phyloP scores from a whole-genome alignment of 2,888 invertebrate genomes.

The Agrochola macilenta region DNA sequence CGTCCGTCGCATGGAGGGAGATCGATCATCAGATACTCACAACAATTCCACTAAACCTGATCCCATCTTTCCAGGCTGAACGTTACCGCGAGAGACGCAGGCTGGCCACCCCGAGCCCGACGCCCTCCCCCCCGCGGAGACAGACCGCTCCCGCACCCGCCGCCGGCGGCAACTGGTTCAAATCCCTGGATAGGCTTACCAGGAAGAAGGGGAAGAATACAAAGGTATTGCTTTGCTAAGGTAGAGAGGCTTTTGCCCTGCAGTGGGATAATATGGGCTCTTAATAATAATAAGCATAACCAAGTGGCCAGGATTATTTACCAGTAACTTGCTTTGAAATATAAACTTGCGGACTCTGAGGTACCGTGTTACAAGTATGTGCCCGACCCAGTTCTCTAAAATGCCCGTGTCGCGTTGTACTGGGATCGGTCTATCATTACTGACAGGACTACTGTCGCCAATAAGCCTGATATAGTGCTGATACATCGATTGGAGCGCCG shows the following conservation, averaged over 20 bases:
- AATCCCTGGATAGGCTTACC: conserved; percentile 93
- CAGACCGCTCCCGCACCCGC: conserved; percentile 83
- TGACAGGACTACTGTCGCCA: too few species aligned
- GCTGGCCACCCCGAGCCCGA: conserved; percentile 94
- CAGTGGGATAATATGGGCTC: too few species aligned
- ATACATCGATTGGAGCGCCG: too few species aligned
- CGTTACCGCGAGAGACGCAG: conserved; percentile 94
- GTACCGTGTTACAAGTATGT: too few species aligned
- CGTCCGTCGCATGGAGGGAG: background rate
- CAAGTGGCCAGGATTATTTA: too few species aligned
- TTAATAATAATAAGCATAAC: background rate
- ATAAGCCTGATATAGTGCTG: too few species aligned
- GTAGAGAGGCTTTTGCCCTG: background rate
- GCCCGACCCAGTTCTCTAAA: too few species aligned
- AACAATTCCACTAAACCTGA: conserved; percentile 1
- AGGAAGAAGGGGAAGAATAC: conserved; percentile 91
- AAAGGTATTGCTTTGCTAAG: conserved; percentile 75
- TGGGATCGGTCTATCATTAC: too few species aligned
- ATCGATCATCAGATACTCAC: background rate
- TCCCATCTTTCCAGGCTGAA: conserved; percentile 79
- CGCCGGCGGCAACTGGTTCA: conserved; percentile 94
- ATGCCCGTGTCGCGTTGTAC: too few species aligned
- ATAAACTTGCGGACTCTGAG: too few species aligned
- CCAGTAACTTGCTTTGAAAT: too few species aligned
- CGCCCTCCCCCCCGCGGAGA: conserved; percentile 91